A percentile compares a stretch with the other conserved stretches of the same genome.
phyloP scores from a whole-genome alignment of 2,888 invertebrate species.

The Tillus elongatus region DNA sequence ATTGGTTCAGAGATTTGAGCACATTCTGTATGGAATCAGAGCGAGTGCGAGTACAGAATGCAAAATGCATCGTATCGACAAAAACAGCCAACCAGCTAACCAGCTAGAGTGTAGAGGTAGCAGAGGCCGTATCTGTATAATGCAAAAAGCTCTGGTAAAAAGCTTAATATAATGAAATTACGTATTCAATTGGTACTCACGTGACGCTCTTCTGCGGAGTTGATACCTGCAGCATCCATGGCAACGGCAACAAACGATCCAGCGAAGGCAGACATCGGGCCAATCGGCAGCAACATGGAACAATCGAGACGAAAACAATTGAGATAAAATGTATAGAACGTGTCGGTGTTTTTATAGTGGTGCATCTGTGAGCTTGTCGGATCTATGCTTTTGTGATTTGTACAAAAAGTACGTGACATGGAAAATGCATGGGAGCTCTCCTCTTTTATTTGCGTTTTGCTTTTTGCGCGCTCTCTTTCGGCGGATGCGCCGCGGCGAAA shows the following conservation, averaged over 20 bases:
- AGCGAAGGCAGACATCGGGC: slow-evolving; percentile 30
- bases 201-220: slow-evolving; percentile 57
- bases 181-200: slow-evolving; percentile 46
- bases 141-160: too few species aligned
- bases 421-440: slow-evolving; percentile 29
- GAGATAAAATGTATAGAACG: slow-evolving; percentile 39
- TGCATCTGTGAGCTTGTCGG: slow-evolving; percentile 32
- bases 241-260: slow-evolving; percentile 30
- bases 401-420: slow-evolving; percentile 34
- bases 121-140: too few species aligned
- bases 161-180: slow-evolving; percentile 30
- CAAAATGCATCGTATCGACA: too few species aligned
- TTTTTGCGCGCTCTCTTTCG: too few species aligned
- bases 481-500: slow-evolving; percentile 22
- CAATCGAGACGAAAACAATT: slow-evolving; percentile 43
- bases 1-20: too few species aligned
- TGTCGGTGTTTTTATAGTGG: slow-evolving; percentile 32
- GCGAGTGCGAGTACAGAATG: too few species aligned
- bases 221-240: slow-evolving; percentile 47
- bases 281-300: slow-evolving; percentile 44
- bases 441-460: slow-evolving; percentile 21
- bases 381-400: slow-evolving; percentile 35
- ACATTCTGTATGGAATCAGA: too few species aligned
- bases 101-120: too few species aligned
- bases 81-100: too few species aligned